Evolutionary conservation across 23 tunicate species (phyloP), one percentile per base, ranked within the genome.

Genomic region (Ascidia mentula): DNA sequence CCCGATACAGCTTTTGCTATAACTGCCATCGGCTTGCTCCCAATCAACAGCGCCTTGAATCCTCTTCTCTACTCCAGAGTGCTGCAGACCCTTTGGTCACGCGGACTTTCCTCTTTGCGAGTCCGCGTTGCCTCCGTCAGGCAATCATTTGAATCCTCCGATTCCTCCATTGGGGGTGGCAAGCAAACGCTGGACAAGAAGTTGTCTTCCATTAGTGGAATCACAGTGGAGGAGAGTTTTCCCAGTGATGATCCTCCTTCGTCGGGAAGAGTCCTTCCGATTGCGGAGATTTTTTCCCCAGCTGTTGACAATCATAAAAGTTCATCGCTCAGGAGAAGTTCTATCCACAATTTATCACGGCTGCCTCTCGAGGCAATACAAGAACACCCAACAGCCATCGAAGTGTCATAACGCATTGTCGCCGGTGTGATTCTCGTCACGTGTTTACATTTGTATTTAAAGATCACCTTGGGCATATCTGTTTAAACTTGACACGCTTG

Each of bases 21-120:
- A 12, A 86, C 97, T 5, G 97, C 97, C 22, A 77, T 91, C 45
- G 90, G 85, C 30, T 53, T 91, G 36, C 85, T 91, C 0, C 97
- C 97, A 9, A 82, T 91, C 12, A 91, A 91, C 79, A 84, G 89
- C 77, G 97, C 97, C 1, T 72, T 91, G 18, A 91, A 91, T 80
- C 97, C 97, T 31, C 79, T 91, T 33, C 82, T 91, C n/a, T 91
- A 91, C 65, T 91, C 97, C 2, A 45, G 86, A 0, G 61, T 81
- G 18, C 39, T 91, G 45, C 72, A 78, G 31, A 65, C 73, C 37
- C 75, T 86, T 31, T 86, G 90, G 90, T 26, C 75, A 72, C 53
- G 71, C 8, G 80, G 74, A 3, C 73, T 77, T 71, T 80, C 77
- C 13, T 32, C 76, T 22, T 26, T 80, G 13, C 61, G 65, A 6